Percentiles rank a stretch among this genome's conserved stretches.
phyloP scores from a whole-genome alignment of 2,797 vertebrate genomes.

The Rachycentron canadum region DNA sequence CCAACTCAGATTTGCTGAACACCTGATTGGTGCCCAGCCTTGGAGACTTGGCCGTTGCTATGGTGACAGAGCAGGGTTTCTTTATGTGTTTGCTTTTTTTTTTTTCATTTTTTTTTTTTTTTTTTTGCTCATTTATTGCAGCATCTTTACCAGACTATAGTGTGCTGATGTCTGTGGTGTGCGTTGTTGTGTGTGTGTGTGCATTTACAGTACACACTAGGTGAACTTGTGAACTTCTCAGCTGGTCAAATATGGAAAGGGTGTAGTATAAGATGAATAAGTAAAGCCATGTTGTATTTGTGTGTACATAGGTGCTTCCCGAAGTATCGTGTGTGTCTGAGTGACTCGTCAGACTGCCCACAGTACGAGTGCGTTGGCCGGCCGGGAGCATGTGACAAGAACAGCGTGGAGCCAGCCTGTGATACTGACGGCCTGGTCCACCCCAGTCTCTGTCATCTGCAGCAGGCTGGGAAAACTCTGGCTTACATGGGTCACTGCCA shows the following conservation, averaged over 20 bases:
- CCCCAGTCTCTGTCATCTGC: conserved; percentile 89
- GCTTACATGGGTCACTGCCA: conserved; percentile 95
- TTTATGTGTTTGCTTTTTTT: conserved; percentile 17
- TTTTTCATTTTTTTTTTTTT: too few relatives aligned
- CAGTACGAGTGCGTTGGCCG: conserved; percentile 92
- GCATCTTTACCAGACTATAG: not conserved
- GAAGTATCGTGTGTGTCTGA: conserved; percentile 93
- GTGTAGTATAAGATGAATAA: not conserved
- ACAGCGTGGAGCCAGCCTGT: conserved; percentile 90
- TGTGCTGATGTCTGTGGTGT: not conserved
- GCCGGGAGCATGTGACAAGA: conserved; percentile 88
- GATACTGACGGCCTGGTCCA: conserved; percentile 93
- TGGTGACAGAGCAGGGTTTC: conserved; percentile 41
- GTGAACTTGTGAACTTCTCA: not conserved
- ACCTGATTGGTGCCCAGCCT: conserved; percentile 39
- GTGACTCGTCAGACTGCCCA: conserved; percentile 87
- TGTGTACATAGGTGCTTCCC: conserved; percentile 88
- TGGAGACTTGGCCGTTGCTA: conserved; percentile 44
- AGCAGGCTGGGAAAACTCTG: conserved; percentile 92
- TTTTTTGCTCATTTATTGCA: conserved; percentile 22
- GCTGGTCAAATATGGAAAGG: not conserved
- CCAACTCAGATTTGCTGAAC: conserved; percentile 16
- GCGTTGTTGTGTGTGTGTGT: not conserved
- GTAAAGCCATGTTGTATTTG: not conserved
- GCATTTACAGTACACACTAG: not conserved